A percentile compares a stretch with the other conserved stretches of the same genome.
Conservation (phyloP, 2,888 invertebrate genomes). For the Parnassius orleans region DNA sequence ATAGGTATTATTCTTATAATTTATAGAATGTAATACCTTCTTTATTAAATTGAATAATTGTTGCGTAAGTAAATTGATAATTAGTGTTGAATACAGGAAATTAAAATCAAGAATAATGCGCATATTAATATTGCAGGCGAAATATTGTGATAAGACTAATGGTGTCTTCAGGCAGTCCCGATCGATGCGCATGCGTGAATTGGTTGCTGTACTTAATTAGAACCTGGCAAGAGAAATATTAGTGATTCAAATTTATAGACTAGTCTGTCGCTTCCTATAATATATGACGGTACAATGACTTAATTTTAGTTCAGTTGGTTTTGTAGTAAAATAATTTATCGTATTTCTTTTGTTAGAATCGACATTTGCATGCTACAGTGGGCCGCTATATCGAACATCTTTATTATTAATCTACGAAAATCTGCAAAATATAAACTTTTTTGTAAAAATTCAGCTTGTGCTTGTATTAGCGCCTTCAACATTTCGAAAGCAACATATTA, state of each 20-base stretch:
- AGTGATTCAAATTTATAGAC: constrained; percentile 66
- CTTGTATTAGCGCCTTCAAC: constrained; percentile 27
- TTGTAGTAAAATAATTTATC: constrained; percentile 26
- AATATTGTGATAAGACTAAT: constrained; percentile 63
- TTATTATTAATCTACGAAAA: too few relatives aligned
- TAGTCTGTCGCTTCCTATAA: constrained; percentile 47
- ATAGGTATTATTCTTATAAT: too few relatives aligned
- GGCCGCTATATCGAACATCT: too few relatives aligned
- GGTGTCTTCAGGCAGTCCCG: constrained; percentile 65
- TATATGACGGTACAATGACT: constrained; percentile 48
- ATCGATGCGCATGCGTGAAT: constrained; percentile 69
- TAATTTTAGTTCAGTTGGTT: constrained; percentile 26
- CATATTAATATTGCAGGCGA: constrained; percentile 34
- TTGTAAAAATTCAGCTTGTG: constrained; percentile 32
- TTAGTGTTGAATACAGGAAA: constrained; percentile 5
- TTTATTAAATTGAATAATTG: background rate
- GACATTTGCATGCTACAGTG: too few relatives aligned
- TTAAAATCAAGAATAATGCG: constrained; percentile 26
- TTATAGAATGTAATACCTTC: too few relatives aligned
- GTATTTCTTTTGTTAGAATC: background rate
- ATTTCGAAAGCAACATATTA: constrained; percentile 48
- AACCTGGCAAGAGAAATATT: constrained; percentile 66
- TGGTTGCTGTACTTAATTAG: constrained; percentile 72
- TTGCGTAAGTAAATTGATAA: background rate
- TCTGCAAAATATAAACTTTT: background rate